These are phyloP conservation scores for Amiota mariae DNA, from an alignment of 2,888 invertebrate genomes.

Conservation along the genomic window DNA sequence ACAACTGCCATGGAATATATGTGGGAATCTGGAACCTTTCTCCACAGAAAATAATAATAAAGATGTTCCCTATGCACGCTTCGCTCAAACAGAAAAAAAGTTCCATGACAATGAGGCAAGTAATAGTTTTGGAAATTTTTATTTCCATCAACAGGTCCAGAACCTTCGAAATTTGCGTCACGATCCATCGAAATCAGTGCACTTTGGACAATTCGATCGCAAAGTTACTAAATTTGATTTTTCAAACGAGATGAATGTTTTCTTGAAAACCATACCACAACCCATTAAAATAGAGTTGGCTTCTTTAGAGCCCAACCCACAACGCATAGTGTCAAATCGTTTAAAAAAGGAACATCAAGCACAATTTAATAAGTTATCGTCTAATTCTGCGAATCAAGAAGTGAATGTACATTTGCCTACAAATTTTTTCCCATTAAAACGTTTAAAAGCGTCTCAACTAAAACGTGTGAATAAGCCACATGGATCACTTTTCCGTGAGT, in stretches of 20 bases:
- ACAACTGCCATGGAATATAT: conserved; percentile 72
- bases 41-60: conserved; percentile 77
- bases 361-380: conserved; percentile 48
- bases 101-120: neutral
- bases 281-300: conserved; percentile 63
- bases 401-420: conserved; percentile 65
- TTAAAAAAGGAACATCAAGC: conserved; percentile 56
- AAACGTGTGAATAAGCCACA: conserved; percentile 33
- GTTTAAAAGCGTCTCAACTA: conserved; percentile 38
- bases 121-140: too few species aligned
- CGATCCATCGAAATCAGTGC: conserved; percentile 64
- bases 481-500: conserved; percentile 64
- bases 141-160: conserved; percentile 49
- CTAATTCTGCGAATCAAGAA: conserved; percentile 58
- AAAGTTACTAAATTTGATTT: conserved; percentile 54
- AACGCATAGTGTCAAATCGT: conserved; percentile 64
- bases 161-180: conserved; percentile 65
- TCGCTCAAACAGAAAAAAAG: conserved; percentile 77
- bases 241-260: conserved; percentile 62
- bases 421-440: conserved; percentile 61
- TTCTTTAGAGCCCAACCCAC: conserved; percentile 69
- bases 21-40: conserved; percentile 71
- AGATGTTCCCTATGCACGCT: conserved; percentile 84
- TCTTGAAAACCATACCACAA: conserved; percentile 62
- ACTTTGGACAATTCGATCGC: conserved; percentile 61